These are phyloP conservation scores for Alectoris magna DNA, from an alignment of 2,797 vertebrate genomes.

Conservation along the genomic window DNA sequence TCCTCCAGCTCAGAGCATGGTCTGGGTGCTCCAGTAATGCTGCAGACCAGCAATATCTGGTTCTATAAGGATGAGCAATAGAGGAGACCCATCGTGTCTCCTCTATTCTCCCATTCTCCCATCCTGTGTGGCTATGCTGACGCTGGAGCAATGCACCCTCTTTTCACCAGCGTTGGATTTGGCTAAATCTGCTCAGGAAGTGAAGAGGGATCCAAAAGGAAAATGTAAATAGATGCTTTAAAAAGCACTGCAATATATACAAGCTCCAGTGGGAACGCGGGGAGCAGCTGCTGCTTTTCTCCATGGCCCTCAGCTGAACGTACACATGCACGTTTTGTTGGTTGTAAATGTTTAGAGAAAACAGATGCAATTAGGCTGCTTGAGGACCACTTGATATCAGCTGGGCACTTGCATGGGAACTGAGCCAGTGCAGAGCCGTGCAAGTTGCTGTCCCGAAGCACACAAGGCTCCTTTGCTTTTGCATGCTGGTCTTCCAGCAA, in stretches of 20 bases:
- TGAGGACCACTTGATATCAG: slow-evolving; percentile 23
- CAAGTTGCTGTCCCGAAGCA: neutral
- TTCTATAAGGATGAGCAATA: neutral
- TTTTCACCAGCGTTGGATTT: neutral
- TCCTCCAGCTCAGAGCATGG: neutral
- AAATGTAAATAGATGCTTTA: slow-evolving; percentile 70
- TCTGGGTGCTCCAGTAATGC: neutral
- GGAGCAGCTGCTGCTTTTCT: slow-evolving; percentile 64
- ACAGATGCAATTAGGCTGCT: slow-evolving; percentile 4
- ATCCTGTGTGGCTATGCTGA: neutral
- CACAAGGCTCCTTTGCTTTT: neutral
- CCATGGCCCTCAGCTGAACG: neutral
- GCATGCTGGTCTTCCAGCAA: neutral
- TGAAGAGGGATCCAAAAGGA: neutral
- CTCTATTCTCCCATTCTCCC: neutral
- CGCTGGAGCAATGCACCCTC: neutral
- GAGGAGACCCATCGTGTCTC: neutral
- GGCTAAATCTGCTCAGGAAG: slow-evolving; percentile 12
- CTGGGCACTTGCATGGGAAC: slow-evolving; percentile 7
- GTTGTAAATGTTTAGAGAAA: slow-evolving; percentile 75
- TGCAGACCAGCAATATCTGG: fast-evolving
- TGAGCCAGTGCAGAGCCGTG: neutral
- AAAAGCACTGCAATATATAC: slow-evolving; percentile 60
- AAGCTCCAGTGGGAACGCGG: slow-evolving; percentile 8
- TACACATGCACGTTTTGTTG: slow-evolving; percentile 42